Evolutionary conservation across 1,140 invertebrate species (phyloP).

Genomic region (Pseudomyrmex flavicornis): DNA sequence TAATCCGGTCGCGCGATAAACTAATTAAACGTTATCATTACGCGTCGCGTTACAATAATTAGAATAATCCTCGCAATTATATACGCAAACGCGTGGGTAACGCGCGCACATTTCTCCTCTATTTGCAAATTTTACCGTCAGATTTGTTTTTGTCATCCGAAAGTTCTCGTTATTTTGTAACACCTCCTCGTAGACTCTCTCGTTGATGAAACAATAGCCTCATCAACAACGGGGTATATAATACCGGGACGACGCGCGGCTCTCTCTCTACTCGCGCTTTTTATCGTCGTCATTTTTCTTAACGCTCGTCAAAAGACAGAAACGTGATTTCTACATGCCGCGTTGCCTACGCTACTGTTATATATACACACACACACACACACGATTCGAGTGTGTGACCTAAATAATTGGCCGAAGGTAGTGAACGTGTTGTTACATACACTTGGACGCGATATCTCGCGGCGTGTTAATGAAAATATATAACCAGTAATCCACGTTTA

Average conservation of each 20-base stretch:
- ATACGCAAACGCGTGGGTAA: neutral
- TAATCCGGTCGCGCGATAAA: neutral
- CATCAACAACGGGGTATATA: no score
- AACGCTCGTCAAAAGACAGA: neutral
- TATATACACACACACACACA: no score
- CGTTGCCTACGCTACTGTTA: neutral
- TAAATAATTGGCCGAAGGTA: slow-evolving; percentile 48
- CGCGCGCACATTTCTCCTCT: neutral
- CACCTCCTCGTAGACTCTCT: no score
- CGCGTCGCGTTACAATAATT: neutral
- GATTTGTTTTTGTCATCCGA: neutral
- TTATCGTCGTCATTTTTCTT: slow-evolving; percentile 4
- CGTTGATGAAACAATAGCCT: no score
- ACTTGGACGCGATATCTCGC: slow-evolving; percentile 15
- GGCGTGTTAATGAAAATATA: slow-evolving; percentile 8
- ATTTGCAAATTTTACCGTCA: neutral
- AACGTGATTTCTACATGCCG: neutral
- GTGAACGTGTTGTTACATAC: slow-evolving; percentile 18
- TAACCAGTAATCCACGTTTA: slow-evolving; percentile 9
- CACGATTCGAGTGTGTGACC: neutral
- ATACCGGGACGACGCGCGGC: no score
- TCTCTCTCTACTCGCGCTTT: no score
- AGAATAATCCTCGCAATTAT: neutral
- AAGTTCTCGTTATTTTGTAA: neutral
- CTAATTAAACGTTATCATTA: neutral